A percentile compares a stretch with the other conserved stretches of the same genome.
Conservation (phyloP, 23 tunicate genomes). For the Halocynthia roretzi region DNA sequence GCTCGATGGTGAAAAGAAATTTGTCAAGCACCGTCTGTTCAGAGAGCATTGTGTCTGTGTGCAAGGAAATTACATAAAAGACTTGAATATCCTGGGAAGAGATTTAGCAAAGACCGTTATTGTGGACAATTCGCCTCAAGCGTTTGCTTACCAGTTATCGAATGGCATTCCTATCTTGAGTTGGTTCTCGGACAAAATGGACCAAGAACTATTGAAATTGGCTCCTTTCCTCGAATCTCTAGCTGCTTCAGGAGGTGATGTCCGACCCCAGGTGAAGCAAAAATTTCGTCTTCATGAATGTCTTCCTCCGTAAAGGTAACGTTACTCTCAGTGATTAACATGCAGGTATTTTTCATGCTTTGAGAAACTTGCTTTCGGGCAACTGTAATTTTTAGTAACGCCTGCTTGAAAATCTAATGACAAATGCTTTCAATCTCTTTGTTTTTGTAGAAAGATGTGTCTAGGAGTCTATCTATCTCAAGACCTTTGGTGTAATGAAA, state of each 20-base stretch:
- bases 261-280: slow-evolving; percentile 75
- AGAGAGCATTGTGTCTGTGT: slow-evolving; percentile 97
- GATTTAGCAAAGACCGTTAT: slow-evolving; percentile 92
- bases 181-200: slow-evolving; percentile 87
- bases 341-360: too few relatives aligned
- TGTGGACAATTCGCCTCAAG: slow-evolving; percentile 97
- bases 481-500: too few relatives aligned
- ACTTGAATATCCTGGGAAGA: slow-evolving; percentile 88
- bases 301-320: slow-evolving; percentile 34
- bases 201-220: slow-evolving; percentile 74
- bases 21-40: slow-evolving; percentile 86
- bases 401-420: too few relatives aligned
- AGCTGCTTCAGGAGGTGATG: slow-evolving; percentile 68
- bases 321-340: too few relatives aligned
- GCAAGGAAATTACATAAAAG: slow-evolving; percentile 96
- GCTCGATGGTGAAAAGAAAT: slow-evolving; percentile 86
- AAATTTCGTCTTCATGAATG: slow-evolving; percentile 78
- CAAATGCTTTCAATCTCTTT: too few relatives aligned
- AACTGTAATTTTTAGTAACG: too few relatives aligned
- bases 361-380: too few relatives aligned
- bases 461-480: too few relatives aligned
- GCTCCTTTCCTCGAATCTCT: slow-evolving; percentile 77
- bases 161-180: slow-evolving; percentile 95
- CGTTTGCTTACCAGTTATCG: slow-evolving; percentile 89
- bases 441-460: too few relatives aligned